Evolutionary conservation across 2,113 vertebrate species (phyloP).

Genomic region (Ivindomyrus marchei): DNA sequence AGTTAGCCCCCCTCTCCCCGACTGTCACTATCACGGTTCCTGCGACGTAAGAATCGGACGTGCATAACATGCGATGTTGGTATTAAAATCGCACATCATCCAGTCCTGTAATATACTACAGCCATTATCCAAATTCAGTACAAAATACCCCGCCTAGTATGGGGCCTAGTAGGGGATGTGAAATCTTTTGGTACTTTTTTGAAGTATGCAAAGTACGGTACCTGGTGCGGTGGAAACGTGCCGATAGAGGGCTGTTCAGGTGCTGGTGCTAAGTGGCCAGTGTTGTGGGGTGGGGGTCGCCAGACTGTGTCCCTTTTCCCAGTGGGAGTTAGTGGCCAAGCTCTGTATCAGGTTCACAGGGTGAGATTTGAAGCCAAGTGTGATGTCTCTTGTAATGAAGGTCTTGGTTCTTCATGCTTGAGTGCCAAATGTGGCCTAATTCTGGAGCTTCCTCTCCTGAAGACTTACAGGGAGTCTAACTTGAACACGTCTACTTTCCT

Average conservation of each 20-base stretch:
- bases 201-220: not conserved
- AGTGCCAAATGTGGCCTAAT: not conserved
- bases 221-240: not conserved
- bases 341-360: not conserved
- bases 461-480: not conserved
- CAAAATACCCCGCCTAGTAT: not conserved
- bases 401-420: not conserved
- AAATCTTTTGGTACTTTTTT: not conserved
- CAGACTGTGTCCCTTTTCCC: not conserved
- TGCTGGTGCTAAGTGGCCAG: not conserved
- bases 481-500: not conserved
- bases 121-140: not conserved
- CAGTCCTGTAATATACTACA: not conserved
- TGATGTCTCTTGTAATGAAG: not conserved
- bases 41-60: not conserved
- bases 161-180: not conserved
- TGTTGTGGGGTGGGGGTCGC: not conserved
- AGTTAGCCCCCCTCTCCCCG: not conserved
- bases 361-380: not conserved
- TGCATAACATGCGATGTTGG: not conserved
- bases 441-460: not conserved
- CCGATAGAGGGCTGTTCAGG: not conserved
- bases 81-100: not conserved
- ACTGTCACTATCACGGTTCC: not conserved
- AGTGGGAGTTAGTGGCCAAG: not conserved